Base-by-base conservation (phyloP, 2,113 vertebrate species). In the Microcebus murinus region DNA sequence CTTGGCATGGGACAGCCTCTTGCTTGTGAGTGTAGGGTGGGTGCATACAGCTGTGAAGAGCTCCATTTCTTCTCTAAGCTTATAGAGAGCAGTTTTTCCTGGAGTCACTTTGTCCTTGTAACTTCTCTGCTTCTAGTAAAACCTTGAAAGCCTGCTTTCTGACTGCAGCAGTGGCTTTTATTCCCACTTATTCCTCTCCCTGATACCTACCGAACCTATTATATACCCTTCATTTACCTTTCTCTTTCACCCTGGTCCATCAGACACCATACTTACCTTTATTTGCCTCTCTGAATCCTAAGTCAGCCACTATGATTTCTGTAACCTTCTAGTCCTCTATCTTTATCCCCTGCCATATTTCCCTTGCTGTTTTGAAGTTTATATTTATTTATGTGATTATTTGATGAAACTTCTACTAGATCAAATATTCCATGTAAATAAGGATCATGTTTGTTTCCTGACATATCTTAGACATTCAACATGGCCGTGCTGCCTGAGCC, bases 111-210 rank as follows among this genome's bases (percentile, higher is more conserved):
- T 61, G 5, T 61, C 23, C 11, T 91, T 4, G 0, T 79, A 36
- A 73, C 20, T 79, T 29, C 31, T 74, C 3, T 55, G 6, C 27
- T 55, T 71, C 55, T 11, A 11, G 34, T 8, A 79, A 82, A 61
- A 31, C 20, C 42, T 52, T 3, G 23, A 17, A 61, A 77, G 21
- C 21, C 11, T 29, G 17, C 3, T 85, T 39, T 91, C 34, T 18
- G n/a, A 67, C 17, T 4, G 0, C 15, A 59, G 0, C 15, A 59
- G 11, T 8, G 31, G 21, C 17, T 1, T 52, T 4, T 21, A 21
- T 73, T 71, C 23, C 18, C 8, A 7, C 1, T 61, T 80, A 15
- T 2, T 61, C 9, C 1, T 15, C 55, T 68, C 4, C 14, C 1
- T 74, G 42, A 67, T 31, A 34, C n/a, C 6, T 39, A 6, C n/a